Evolutionary conservation across 1,140 invertebrate species (phyloP).

Genomic region (Brachionus rotundiformis): DNA sequence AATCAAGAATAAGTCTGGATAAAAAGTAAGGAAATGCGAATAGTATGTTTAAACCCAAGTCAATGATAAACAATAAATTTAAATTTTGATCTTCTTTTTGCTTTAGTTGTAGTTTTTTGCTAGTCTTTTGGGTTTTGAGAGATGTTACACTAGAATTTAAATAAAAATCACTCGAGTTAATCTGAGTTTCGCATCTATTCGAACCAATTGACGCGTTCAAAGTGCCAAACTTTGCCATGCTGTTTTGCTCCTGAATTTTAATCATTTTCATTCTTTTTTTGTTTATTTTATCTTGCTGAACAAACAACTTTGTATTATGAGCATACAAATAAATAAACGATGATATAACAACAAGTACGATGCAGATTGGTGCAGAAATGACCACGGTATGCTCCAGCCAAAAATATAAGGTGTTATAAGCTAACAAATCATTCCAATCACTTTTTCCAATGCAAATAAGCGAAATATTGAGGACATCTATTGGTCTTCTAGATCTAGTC

Average conservation of each 20-base stretch:
- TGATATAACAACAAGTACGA: neutral
- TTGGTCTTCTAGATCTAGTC: neutral
- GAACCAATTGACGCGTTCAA: neutral
- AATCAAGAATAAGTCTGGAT: neutral
- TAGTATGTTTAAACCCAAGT: neutral
- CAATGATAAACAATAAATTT: conserved; percentile 42
- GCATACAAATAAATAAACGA: conserved; percentile 27
- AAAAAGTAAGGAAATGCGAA: conserved; percentile 26
- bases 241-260: conserved; percentile 22
- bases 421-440: neutral
- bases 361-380: conserved; percentile 33
- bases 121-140: neutral
- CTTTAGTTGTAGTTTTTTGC: conserved; percentile 1
- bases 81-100: conserved; percentile 41
- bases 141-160: neutral
- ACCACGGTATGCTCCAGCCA: conserved; percentile 51
- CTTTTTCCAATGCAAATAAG: conserved; percentile 7
- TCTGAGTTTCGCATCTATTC: neutral
- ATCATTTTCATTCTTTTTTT: conserved; percentile 38
- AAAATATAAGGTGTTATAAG: conserved; percentile 48
- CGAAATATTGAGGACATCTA: neutral
- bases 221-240: neutral
- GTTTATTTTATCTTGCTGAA: conserved; percentile 20
- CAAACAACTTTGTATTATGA: neutral
- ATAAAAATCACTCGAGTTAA: neutral